Conservation (phyloP, 2,797 vertebrate species). For the Poecilia wingei region DNA sequence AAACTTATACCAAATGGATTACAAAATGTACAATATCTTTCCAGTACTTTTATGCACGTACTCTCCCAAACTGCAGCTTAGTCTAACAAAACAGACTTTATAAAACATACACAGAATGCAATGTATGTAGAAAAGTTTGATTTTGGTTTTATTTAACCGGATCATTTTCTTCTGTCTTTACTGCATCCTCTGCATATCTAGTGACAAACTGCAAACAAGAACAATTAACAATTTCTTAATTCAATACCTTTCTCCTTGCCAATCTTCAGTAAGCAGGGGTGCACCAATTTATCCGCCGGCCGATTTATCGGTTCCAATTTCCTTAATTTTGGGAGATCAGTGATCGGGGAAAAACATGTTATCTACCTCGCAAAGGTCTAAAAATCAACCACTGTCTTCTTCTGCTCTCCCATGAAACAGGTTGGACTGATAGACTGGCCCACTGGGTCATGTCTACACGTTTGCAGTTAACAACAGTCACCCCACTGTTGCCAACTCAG, state of each 20-base stretch:
- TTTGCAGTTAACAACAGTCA: too few species aligned
- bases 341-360: too few species aligned
- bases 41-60: conserved; percentile 19
- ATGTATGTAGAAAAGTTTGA: not conserved
- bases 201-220: not conserved
- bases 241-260: not conserved
- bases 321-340: too few species aligned
- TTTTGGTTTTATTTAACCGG: not conserved
- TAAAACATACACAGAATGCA: not conserved
- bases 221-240: not conserved
- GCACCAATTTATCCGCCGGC: too few species aligned
- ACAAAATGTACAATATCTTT: conserved; percentile 8
- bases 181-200: not conserved
- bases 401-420: too few species aligned
- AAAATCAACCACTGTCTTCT: too few species aligned
- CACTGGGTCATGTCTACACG: too few species aligned
- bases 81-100: conserved; percentile 12
- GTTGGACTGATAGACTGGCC: too few species aligned
- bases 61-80: conserved; percentile 2
- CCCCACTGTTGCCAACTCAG: too few species aligned
- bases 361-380: too few species aligned
- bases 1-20: conserved; percentile 24
- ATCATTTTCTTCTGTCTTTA: not conserved
- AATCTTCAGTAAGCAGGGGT: too few species aligned
- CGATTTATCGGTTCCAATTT: too few species aligned